Percentiles rank a stretch among this genome's conserved stretches.
phyloP scores from a whole-genome alignment of 2,797 vertebrate species.

The Semotilus atromaculatus region DNA sequence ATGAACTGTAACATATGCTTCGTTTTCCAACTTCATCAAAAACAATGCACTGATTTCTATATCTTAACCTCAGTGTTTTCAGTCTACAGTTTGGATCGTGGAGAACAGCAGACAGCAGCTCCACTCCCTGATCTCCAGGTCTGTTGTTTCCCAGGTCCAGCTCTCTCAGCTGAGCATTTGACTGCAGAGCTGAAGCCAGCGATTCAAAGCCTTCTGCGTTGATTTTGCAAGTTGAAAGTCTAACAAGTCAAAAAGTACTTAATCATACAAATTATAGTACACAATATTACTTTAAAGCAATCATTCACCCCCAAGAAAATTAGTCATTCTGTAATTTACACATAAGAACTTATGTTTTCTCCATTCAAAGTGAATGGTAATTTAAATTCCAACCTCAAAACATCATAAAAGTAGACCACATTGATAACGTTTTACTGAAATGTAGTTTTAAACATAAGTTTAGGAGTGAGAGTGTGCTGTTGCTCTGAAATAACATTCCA shows the following conservation, averaged over 20 bases:
- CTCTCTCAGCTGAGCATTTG: slow-evolving; percentile 26
- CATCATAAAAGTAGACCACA: not conserved
- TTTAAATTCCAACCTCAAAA: not conserved
- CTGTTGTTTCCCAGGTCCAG: slow-evolving; percentile 25
- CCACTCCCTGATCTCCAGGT: not conserved
- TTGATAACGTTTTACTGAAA: not conserved
- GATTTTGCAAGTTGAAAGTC: slow-evolving; percentile 20
- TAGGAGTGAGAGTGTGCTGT: not conserved
- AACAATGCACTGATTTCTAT: not conserved
- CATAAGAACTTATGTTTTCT: too few species aligned
- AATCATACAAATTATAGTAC: not conserved
- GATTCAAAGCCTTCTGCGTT: not conserved
- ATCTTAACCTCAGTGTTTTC: slow-evolving; percentile 11
- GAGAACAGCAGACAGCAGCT: not conserved
- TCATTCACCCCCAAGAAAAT: not conserved
- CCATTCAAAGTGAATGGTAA: too few species aligned
- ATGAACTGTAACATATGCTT: not conserved
- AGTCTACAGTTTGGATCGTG: slow-evolving; percentile 6
- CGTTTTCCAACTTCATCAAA: not conserved
- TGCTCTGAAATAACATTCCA: not conserved
- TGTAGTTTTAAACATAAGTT: not conserved
- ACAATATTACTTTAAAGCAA: not conserved
- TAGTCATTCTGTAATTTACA: not conserved
- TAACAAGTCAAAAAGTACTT: not conserved
- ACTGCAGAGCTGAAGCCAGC: not conserved